Evolutionary conservation across 1,140 invertebrate species (phyloP).

Genomic region (Euwallacea fornicatus): DNA sequence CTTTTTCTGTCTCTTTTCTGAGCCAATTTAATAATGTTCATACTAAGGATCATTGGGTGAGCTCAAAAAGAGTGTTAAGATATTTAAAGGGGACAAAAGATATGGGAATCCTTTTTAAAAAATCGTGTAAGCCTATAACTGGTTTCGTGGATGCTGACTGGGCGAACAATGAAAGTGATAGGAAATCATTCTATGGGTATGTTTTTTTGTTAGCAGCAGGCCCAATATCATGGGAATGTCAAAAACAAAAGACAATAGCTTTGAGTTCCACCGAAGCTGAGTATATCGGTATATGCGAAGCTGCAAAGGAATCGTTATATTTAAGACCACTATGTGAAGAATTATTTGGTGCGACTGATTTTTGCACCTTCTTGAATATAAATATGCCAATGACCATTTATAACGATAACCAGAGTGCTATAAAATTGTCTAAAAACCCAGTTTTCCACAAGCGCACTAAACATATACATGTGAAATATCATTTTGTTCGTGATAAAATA

Average conservation of each 20-base stretch:
- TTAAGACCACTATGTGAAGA: background rate
- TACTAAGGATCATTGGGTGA: slow-evolving; percentile 33
- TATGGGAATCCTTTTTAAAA: slow-evolving; percentile 24
- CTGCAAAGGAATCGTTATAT: slow-evolving; percentile 15
- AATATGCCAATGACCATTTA: background rate
- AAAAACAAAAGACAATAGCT: slow-evolving; percentile 45
- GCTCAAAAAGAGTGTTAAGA: slow-evolving; percentile 27
- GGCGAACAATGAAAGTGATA: slow-evolving; percentile 45
- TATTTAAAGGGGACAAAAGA: slow-evolving; percentile 37
- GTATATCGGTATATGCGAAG: slow-evolving; percentile 43
- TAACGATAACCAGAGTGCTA: slow-evolving; percentile 10
- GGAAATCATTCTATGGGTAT: slow-evolving; percentile 49
- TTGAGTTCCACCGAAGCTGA: slow-evolving; percentile 51
- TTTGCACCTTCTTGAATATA: background rate
- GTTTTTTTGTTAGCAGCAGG: slow-evolving; percentile 40
- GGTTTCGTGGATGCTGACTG: slow-evolving; percentile 52
- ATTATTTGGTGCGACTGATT: background rate
- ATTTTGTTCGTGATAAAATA: slow-evolving; percentile 46
- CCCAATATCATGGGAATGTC: slow-evolving; percentile 42
- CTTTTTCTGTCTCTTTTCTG: slow-evolving; percentile 27
- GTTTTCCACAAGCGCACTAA: slow-evolving; percentile 51
- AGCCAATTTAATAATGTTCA: slow-evolving; percentile 37
- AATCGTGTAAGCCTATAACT: slow-evolving; percentile 12
- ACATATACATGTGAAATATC: slow-evolving; percentile 53
- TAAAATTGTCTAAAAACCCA: slow-evolving; percentile 43